Evolutionary conservation across 2,797 vertebrate species (phyloP).

Genomic region (Lepilemur ruficaudatus): DNA sequence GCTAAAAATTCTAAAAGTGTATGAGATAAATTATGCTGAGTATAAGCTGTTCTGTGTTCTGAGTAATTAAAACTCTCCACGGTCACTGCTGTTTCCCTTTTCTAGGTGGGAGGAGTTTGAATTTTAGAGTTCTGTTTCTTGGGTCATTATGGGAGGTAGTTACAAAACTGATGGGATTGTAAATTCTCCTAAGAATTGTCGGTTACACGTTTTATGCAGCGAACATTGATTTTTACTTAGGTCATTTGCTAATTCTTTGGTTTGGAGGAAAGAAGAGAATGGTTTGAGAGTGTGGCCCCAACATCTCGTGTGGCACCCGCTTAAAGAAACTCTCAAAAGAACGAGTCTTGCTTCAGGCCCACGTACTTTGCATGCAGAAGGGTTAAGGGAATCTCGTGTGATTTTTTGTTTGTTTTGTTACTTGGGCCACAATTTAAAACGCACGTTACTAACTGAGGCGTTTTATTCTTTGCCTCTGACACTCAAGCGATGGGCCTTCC

Average conservation of each 20-base stretch:
- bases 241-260: not conserved
- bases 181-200: not conserved
- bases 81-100: not conserved
- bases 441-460: not conserved
- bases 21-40: not conserved
- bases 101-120: not conserved
- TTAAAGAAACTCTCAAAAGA: too few species aligned
- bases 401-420: not conserved
- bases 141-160: not conserved
- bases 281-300: not conserved
- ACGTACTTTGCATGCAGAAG: not conserved
- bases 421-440: not conserved
- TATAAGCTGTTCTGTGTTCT: not conserved
- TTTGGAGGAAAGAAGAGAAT: not conserved
- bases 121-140: not conserved
- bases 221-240: not conserved
- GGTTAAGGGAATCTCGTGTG: not conserved
- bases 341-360: too few species aligned
- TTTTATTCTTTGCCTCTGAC: not conserved
- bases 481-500: not conserved
- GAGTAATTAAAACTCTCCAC: not conserved
- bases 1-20: not conserved
- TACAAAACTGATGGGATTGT: not conserved
- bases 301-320: rapidly evolving
- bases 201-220: rapidly evolving